These are phyloP conservation scores for Thermophis baileyi DNA, from an alignment of 2,113 vertebrate species.

Conservation along the genomic window DNA sequence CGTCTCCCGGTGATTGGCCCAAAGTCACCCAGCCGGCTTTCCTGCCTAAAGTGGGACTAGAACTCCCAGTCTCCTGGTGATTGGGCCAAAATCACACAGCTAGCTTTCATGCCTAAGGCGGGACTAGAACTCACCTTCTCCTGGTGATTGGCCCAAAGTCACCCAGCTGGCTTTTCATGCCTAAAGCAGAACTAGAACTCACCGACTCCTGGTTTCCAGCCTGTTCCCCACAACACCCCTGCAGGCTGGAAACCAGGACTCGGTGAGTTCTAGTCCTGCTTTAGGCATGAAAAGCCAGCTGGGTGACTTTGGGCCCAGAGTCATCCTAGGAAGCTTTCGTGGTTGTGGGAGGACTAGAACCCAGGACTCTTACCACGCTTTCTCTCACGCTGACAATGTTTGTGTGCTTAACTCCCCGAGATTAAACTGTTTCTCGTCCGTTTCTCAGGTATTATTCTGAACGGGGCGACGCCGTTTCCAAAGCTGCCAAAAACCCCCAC, in stretches of 20 bases:
- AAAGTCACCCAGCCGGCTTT: no score
- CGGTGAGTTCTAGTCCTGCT: no score
- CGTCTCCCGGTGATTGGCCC: no score
- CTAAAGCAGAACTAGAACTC: no score
- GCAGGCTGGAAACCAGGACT: no score
- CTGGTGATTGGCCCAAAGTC: no score
- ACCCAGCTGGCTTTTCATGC: no score
- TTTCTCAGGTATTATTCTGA: conserved; percentile 82
- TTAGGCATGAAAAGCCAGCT: no score
- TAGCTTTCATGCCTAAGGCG: fast-evolving
- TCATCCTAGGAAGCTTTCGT: background rate
- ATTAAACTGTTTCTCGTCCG: background rate
- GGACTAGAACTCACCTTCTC: no score
- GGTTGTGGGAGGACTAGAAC: background rate
- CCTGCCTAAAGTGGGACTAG: background rate
- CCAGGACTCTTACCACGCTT: background rate
- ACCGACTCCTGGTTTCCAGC: background rate
- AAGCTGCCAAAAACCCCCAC: conserved; percentile 83
- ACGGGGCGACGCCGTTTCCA: conserved; percentile 85
- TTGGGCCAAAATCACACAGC: no score
- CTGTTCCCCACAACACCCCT: background rate
- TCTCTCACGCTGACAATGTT: background rate
- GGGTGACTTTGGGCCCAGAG: no score
- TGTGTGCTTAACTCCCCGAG: background rate
- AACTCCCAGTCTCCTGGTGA: background rate